phyloP scores from a whole-genome alignment of 2,113 vertebrate genomes.

The Melanerpes aurifrons region DNA sequence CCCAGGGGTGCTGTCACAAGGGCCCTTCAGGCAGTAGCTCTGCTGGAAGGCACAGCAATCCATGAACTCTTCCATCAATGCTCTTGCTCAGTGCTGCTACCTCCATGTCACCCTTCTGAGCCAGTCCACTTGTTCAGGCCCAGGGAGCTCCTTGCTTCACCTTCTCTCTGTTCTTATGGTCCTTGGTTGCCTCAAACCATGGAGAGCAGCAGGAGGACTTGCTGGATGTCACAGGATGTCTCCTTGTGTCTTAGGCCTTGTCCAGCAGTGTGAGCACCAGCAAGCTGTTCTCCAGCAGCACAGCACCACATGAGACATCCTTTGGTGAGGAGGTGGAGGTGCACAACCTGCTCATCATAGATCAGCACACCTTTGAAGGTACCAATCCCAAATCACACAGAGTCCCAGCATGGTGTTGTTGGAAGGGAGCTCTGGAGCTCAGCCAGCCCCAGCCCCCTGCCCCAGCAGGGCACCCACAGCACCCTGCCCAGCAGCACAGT shows the following conservation, averaged over 20 bases:
- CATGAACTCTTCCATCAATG: neutral
- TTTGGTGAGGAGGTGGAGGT: conserved; percentile 98
- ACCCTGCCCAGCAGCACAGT: no score
- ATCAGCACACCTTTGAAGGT: conserved; percentile 99
- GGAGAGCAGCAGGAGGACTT: neutral
- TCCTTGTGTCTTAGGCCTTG: conserved; percentile 81
- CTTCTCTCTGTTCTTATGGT: neutral
- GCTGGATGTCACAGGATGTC: neutral
- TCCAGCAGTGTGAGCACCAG: conserved; percentile 98
- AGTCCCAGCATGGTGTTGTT: no score
- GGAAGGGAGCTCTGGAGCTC: no score
- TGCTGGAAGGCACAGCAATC: neutral
- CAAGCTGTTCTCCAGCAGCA: conserved; percentile 98
- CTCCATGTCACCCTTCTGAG: neutral
- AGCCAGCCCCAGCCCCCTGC: no score
- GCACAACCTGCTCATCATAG: conserved; percentile 96
- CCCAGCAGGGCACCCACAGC: no score
- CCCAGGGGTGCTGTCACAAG: neutral
- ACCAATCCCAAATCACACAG: neutral
- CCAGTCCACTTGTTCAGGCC: neutral
- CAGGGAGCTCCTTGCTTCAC: neutral
- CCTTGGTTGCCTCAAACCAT: rapidly evolving
- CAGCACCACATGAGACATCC: conserved; percentile 94
- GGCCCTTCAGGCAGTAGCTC: neutral
- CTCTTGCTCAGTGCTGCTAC: neutral